These are phyloP conservation scores for Mionectes macconnelli DNA, from an alignment of 2,113 vertebrate species.

Conservation along the genomic window DNA sequence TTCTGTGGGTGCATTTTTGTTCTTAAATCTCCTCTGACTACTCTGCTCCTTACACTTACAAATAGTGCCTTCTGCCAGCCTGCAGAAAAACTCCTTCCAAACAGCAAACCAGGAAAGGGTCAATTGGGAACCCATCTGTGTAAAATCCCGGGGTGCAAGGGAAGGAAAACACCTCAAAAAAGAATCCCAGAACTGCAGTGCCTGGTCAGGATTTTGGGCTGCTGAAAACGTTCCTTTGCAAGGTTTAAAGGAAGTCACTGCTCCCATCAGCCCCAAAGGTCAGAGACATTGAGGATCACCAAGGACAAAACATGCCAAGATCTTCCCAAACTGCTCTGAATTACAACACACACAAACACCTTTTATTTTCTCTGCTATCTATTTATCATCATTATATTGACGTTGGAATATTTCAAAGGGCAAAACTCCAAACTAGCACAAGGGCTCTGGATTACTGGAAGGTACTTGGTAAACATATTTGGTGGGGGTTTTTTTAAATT, in stretches of 20 bases:
- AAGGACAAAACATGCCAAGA: not conserved
- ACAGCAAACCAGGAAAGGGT: not conserved
- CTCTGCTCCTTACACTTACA: not conserved
- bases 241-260: not conserved
- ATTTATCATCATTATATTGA: not conserved
- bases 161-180: not conserved
- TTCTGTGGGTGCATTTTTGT: not conserved
- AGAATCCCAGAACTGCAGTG: not conserved
- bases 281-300: not conserved
- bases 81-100: not conserved
- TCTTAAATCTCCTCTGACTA: not conserved
- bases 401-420: not conserved
- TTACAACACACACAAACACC: not conserved
- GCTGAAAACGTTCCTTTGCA: not conserved
- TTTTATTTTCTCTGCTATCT: not conserved
- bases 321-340: not conserved
- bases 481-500: not conserved
- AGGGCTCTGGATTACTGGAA: not conserved
- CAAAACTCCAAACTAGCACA: not conserved
- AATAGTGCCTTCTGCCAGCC: not conserved
- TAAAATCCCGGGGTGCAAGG: not conserved
- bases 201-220: not conserved
- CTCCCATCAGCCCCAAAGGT: not conserved
- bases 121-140: not conserved
- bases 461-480: not conserved